Evolutionary conservation across 2,888 invertebrate genomes (phyloP), one percentile per base, ranked within the genome.

Genomic region (Adelphocoris suturalis): DNA sequence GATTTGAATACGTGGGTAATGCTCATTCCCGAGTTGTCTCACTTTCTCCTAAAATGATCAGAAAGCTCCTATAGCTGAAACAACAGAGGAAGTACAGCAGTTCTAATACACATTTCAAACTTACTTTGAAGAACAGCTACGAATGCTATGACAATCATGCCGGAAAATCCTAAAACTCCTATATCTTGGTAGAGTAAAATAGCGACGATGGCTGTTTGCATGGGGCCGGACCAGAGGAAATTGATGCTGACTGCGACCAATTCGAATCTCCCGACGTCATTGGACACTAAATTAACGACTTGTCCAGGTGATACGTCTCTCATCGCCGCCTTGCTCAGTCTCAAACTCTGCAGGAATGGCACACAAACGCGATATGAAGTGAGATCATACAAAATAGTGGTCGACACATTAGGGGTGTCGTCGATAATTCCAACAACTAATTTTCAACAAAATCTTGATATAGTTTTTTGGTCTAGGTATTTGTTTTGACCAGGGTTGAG

Each of bases 201-300:
- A 14, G 94, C 93, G 14, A 94, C 94, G 28, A 94, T 93, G 1
- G 94, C 89, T 11, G 94, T 93, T 91, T 95, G 93, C 9, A 94
- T 91, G 0, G 95, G 95, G 11, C 94, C 94, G 4, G 94, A 93
- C 94, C 95, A 94, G 48, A 95, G 92, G 92, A 94, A 95, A 92
- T 95, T 95, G 0, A 94, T 92, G 91, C 94, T 94, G 11, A 94
- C 92, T 55, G 94, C 93, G 55, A 94, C 94, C 93, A 94, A 92
- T 91, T 95, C 95, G 92, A 95, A 94, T 90, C 95, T 93, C 91
- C 94, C 94, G 5, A 95, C 95, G 92, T 95, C 95, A 91, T 95
- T 95, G 14, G 95, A 94, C 91, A 95, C 93, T 23, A 95, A 92
- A 92, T 95, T 95, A 55, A 95, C 94, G 92, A 95, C 94, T 92